Conservation (phyloP, 2,888 invertebrate species). For the Drosophila paracracens region DNA sequence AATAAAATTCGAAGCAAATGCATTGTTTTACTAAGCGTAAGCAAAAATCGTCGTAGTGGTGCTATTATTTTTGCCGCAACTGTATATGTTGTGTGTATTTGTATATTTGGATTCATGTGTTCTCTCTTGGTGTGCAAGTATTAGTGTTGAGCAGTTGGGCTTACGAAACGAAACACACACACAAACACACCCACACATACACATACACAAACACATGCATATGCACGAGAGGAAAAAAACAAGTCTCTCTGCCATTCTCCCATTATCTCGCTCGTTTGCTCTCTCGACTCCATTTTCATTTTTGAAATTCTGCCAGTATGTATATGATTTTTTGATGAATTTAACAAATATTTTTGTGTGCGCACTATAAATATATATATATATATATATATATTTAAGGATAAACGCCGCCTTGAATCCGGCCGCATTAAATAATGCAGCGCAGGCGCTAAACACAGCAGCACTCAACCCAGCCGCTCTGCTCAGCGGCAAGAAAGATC, state of each 20-base stretch:
- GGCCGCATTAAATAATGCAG: slow-evolving; percentile 79
- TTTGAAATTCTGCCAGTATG: slow-evolving; percentile 24
- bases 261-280: not conserved
- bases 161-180: not conserved
- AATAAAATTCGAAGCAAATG: no score
- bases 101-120: not conserved
- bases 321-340: not conserved
- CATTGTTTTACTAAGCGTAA: no score
- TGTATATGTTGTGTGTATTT: not conserved
- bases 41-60: not conserved
- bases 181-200: not conserved
- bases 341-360: slow-evolving; percentile 21
- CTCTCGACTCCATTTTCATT: slow-evolving; percentile 6
- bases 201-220: not conserved
- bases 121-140: not conserved
- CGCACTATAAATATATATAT: slow-evolving; percentile 45
- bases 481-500: slow-evolving; percentile 81
- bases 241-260: not conserved
- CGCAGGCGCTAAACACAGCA: slow-evolving; percentile 79
- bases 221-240: not conserved
- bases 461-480: slow-evolving; percentile 79
- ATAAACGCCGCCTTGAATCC: slow-evolving; percentile 81
- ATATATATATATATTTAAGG: slow-evolving; percentile 57
- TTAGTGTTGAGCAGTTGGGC: not conserved
- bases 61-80: not conserved